Conservation (phyloP, 2,888 invertebrate genomes). For the Chrysolina haemoptera region DNA sequence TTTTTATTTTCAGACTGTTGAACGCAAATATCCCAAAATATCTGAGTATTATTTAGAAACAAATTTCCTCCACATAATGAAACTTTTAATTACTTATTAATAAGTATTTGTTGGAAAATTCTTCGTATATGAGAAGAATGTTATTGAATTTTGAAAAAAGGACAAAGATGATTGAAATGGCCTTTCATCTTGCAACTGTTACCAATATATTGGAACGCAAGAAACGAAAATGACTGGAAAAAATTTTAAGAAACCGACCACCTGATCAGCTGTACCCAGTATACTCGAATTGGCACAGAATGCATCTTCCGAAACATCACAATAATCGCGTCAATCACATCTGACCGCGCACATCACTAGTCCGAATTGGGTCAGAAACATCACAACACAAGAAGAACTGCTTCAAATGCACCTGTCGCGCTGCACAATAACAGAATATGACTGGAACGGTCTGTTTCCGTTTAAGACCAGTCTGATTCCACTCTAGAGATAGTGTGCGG, state of each 20-base stretch:
- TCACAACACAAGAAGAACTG: conserved; percentile 6
- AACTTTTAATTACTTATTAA: no score
- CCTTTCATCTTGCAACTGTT: no score
- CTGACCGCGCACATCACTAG: neutral
- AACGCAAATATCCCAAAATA: no score
- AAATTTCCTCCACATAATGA: no score
- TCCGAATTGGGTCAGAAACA: neutral
- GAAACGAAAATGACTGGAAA: no score
- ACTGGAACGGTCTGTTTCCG: conserved; percentile 33
- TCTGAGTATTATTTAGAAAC: no score
- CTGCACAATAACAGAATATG: conserved; percentile 30
- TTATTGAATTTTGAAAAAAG: no score
- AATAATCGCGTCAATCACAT: conserved; percentile 10
- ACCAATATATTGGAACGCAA: no score
- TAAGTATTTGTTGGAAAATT: no score
- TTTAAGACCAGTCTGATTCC: conserved; percentile 40
- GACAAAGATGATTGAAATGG: no score
- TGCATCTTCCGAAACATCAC: neutral
- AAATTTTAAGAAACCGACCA: neutral
- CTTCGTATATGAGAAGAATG: no score
- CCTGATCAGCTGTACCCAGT: neutral
- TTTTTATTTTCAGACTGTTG: no score
- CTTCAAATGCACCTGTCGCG: conserved; percentile 23
- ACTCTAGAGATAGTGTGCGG: conserved; percentile 42
- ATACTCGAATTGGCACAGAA: neutral